These are phyloP conservation scores for Otolemur garnettii DNA, from an alignment of 2,113 vertebrate species.

Conservation along the genomic window DNA sequence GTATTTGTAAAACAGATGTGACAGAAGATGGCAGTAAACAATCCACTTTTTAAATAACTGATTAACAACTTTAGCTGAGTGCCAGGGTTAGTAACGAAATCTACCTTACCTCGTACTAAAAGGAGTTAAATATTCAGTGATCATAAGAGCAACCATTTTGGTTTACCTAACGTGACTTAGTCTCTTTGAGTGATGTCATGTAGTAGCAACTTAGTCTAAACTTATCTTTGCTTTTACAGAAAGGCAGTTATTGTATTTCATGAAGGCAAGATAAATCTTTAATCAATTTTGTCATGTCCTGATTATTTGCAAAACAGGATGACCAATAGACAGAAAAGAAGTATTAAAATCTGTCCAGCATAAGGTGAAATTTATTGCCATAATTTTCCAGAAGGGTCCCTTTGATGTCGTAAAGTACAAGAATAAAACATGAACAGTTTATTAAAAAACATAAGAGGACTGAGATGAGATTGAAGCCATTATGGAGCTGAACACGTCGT, in stretches of 20 bases:
- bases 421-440: slow-evolving; percentile 86
- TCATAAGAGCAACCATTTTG: slow-evolving; percentile 63
- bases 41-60: slow-evolving; percentile 80
- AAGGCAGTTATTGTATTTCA: slow-evolving; percentile 70
- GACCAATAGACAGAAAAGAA: slow-evolving; percentile 80
- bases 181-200: slow-evolving; percentile 33
- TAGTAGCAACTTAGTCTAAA: neutral
- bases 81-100: slow-evolving; percentile 79
- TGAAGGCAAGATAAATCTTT: slow-evolving; percentile 82
- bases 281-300: slow-evolving; percentile 83
- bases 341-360: slow-evolving; percentile 80
- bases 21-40: slow-evolving; percentile 84
- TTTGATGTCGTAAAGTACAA: slow-evolving; percentile 83
- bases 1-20: slow-evolving; percentile 79
- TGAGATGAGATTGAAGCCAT: slow-evolving; percentile 83
- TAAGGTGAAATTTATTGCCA: slow-evolving; percentile 85
- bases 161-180: slow-evolving; percentile 31
- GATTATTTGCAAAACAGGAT: slow-evolving; percentile 78
- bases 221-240: slow-evolving; percentile 33
- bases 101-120: slow-evolving; percentile 61
- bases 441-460: slow-evolving; percentile 87
- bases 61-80: slow-evolving; percentile 84
- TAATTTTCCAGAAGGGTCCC: slow-evolving; percentile 84
- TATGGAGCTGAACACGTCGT: slow-evolving; percentile 74
- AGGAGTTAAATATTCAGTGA: slow-evolving; percentile 75